A percentile compares a stretch with the other conserved stretches of the same genome.
phyloP scores from a whole-genome alignment of 2,797 vertebrate genomes.

The Melanotaenia trifasciata region DNA sequence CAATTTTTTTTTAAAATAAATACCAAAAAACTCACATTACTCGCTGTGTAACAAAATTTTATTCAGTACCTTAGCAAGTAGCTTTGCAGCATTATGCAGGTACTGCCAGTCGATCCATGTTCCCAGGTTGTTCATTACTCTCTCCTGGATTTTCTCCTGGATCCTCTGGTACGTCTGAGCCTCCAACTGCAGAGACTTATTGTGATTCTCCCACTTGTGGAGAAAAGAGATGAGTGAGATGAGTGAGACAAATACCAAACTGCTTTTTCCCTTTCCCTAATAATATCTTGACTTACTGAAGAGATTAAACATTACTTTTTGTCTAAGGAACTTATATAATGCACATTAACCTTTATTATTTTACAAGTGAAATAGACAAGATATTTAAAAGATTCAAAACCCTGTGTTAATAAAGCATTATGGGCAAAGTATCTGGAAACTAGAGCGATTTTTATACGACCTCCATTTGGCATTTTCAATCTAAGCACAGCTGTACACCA shows the following conservation, averaged over 20 bases:
- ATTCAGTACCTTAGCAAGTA: constrained; percentile 92
- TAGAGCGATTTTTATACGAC: background rate
- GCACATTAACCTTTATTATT: background rate
- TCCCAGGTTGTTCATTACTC: constrained; percentile 99
- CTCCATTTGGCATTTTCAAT: background rate
- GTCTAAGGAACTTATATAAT: too few species aligned
- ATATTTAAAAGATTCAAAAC: background rate
- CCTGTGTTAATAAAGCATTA: background rate
- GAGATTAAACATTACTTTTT: background rate
- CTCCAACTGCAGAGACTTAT: constrained; percentile 98
- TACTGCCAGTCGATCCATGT: constrained; percentile 99
- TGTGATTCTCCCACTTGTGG: constrained; percentile 97
- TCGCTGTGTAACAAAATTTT: background rate
- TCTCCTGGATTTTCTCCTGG: constrained; percentile 99
- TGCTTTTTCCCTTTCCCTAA: background rate
- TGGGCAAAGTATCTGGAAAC: background rate
- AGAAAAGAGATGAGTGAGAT: background rate
- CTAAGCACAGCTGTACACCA: background rate
- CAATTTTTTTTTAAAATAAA: too few species aligned
- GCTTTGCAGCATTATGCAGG: constrained; percentile 97
- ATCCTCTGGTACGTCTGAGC: constrained; percentile 98
- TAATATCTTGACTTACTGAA: background rate
- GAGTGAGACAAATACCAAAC: background rate
- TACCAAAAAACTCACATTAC: too few species aligned
- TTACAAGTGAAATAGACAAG: too few species aligned